Base-by-base conservation (phyloP, 2,888 invertebrate species). In the Saturnia japonica region DNA sequence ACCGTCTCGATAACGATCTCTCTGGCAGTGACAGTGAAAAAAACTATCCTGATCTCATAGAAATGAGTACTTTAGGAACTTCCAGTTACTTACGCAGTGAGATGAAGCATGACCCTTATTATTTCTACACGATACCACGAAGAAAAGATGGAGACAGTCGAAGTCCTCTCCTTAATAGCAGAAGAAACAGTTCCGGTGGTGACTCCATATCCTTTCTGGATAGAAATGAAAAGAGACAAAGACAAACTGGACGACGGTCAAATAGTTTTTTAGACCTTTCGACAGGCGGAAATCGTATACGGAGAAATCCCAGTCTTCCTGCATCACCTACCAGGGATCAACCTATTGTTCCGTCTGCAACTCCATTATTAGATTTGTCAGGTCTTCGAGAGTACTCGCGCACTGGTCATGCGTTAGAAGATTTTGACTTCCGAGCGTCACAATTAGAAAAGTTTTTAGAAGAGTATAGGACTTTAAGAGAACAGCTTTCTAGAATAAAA, bases 401-500 rank as follows among this genome's bases (percentile, higher is more conserved):
- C 28, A 85, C 89, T 8, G 89, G 89, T 40, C 91, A 88, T 72
- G 91, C 95, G 1, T 86, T 92, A 73, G 95, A 95, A 72, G 95
- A 95, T 67, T 97, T 96, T 85, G 97, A 97, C 82, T 97, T 97
- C 81, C 96, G 97, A 84, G 96, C 97, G 0, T 96, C 97, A 22
- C 97, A 97, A 83, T 89, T 97, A 74, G 97, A 97, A 82, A 95
- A 96, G 71, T 97, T 97, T 85, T 94, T 97, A 66, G 96, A 97
- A 81, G 97, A 97, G 83, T 97, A 97, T 83, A 95, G 97, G 77
- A 96, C 95, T 78, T 93, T 97, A 72, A 96, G 97, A 83, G 96
- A 96, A 83, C 96, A 97, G 85, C 90, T 97, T 75, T 96, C 96
- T 72, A 96, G 96, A 85, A 97, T 97, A 97, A 97, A 97, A 81